Evolutionary conservation across 2,888 invertebrate genomes (phyloP).

Genomic region (Aporophyla lueneburgensis): DNA sequence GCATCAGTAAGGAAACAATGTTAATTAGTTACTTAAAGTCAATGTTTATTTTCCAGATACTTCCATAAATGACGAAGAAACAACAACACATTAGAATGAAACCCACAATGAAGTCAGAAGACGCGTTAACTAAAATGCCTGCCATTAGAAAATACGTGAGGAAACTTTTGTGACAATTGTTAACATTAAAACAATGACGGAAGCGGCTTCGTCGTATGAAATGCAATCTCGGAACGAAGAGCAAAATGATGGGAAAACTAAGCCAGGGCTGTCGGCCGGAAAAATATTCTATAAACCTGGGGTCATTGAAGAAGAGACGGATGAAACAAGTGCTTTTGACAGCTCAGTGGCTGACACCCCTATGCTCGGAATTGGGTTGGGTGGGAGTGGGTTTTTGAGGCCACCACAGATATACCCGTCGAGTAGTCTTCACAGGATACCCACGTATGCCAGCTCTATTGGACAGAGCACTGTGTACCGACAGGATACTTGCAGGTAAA

Average conservation of each 20-base stretch:
- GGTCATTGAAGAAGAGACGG: conserved; percentile 86
- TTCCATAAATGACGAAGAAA: conserved; percentile 28
- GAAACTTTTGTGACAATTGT: conserved; percentile 76
- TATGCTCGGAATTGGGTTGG: conserved; percentile 79
- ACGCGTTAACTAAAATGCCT: conserved; percentile 61
- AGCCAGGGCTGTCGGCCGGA: conserved; percentile 80
- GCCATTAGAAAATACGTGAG: conserved; percentile 65
- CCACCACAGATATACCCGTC: conserved; percentile 83
- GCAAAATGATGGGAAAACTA: conserved; percentile 73
- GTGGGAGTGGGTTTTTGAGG: conserved; percentile 78
- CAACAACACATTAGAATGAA: conserved; percentile 30
- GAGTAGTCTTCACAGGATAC: conserved; percentile 90
- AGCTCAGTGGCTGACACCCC: conserved; percentile 86
- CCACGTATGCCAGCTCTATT: conserved; percentile 91
- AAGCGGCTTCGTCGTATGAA: conserved; percentile 81
- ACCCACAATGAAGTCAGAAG: conserved; percentile 53
- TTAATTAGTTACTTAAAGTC: neutral
- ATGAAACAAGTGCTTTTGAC: conserved; percentile 88
- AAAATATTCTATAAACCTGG: conserved; percentile 89
- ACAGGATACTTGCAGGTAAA: conserved; percentile 90
- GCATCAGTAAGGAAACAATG: neutral
- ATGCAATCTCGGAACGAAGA: conserved; percentile 83
- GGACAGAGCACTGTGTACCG: conserved; percentile 90
- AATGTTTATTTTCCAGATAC: conserved; percentile 48
- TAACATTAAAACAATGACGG: conserved; percentile 73